Base-by-base conservation (phyloP, 2,113 vertebrate genomes). In the Maccullochella peelii region DNA sequence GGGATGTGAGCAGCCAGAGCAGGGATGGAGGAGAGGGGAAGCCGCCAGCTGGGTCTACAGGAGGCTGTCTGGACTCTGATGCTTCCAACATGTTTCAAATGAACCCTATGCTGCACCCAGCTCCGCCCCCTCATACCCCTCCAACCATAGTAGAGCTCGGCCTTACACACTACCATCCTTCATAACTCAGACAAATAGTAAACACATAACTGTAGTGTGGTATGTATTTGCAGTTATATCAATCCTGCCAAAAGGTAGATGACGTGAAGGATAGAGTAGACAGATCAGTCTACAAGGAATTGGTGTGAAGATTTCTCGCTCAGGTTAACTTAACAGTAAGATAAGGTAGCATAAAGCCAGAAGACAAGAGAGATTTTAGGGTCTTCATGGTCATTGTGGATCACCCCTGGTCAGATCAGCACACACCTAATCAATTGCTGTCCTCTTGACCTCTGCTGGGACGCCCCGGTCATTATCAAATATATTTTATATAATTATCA, bases 81-180 rank as follows among this genome's bases (percentile, higher is more conserved):
- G 74, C 83, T 71, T 88, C 79, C 69, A 80, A 62, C 77, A 82
- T 85, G 87, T 91, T 93, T 91, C 77, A 88, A 90, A 92, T 91
- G 86, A 93, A 94, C 90, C 75, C 79, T 52, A 23, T 15, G 47
- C 80, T 79, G 30, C 67, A 74, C 42, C 57, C 65, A 63, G 59
- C 80, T 82, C 86, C 27, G 9, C 79, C n/a, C 79, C n/a, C 54
- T 75, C 66, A 76, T 33, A 38, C 61, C 57, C 68, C 62, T 86
- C 88, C 71, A 42, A 68, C 49, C 75, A 57, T 50, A 88, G 71
- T 36, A 76, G 72, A 85, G 85, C 85, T 77, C 8, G 16, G 72
- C 66, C 36, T 69, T 55, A 69, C 69, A 85, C 73, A 25, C 38
- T 44, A 12, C 36, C 8, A 70, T 77, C 44, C 54, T 83, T 30